Base-by-base conservation (phyloP, 2,113 vertebrate species). In the Bagarius yarrelli region DNA sequence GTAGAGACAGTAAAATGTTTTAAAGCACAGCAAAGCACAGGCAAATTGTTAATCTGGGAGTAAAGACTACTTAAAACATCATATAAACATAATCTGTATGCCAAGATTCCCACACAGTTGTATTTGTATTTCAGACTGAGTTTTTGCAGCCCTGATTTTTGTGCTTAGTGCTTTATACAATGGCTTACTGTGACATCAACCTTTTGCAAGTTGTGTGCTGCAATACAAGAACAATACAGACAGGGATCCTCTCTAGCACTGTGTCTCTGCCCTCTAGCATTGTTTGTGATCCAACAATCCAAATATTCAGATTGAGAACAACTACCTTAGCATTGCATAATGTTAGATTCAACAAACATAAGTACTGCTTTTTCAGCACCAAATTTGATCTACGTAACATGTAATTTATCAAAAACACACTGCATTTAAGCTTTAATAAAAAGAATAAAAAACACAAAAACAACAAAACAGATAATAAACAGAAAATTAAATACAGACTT, bases 101-200 rank as follows among this genome's bases (percentile, higher is more conserved):
- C 44, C 52, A 25, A 16, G 25, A 52, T 3, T 47, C 23, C 40
- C 67, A 25, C n/a, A 70, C 40, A 53, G 47, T 32, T 72, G n/a
- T n/a, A n/a, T 27, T 72, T 72, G 47, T 72, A 53, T 53, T 21
- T 53, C 9, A 21, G 30, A 53, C 25, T 11, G 12, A 16, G 8
- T 18, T 30, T 72, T 27, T 25, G 47, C 47, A 72, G 52, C 47
- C 25, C 47, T 72, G 25, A 30, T 72, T 53, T 63, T 72, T 32
- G 25, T 70, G 69, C 36, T 71, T 53, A 21, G 47, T 47, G 30
- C 44, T 27, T 12, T 18, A 50, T 50, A 70, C 47, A 72, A 72
- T 52, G 25, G 69, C 47, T 53, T 72, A 72, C 69, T 72, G 44
- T 72, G 69, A 50, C 15, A 47, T 53, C 69, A 30, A 47, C 47